These are phyloP conservation scores for Eupithecia tripunctaria DNA, from an alignment of 2,888 invertebrate species.

Conservation along the genomic window DNA sequence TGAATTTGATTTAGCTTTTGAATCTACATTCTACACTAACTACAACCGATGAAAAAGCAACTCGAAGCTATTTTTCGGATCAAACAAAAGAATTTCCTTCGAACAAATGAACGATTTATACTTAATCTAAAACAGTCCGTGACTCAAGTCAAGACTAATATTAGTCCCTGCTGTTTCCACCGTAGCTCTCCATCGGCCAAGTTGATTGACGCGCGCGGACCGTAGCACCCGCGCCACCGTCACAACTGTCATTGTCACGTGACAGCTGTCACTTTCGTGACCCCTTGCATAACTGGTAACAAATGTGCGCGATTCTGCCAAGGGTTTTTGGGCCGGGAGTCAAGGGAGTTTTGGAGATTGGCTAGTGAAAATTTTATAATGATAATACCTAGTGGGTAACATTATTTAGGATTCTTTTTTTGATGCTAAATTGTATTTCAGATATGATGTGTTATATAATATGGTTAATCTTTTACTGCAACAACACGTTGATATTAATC, in stretches of 20 bases:
- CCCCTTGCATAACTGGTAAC: constrained; percentile 51
- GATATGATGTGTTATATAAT: not conserved
- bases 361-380: constrained; percentile 22
- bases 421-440: not conserved
- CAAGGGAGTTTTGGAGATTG: constrained; percentile 26
- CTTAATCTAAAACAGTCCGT: constrained; percentile 19
- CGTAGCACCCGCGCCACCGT: constrained; percentile 55
- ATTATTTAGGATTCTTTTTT: not conserved
- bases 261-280: constrained; percentile 64
- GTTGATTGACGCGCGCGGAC: constrained; percentile 58
- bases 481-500: not conserved
- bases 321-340: constrained; percentile 35
- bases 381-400: not conserved
- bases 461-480: not conserved
- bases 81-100: constrained; percentile 18
- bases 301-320: constrained; percentile 50
- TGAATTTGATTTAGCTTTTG: not conserved
- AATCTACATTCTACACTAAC: no score
- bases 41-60: not conserved
- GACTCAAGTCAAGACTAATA: constrained; percentile 31
- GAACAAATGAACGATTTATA: constrained; percentile 18
- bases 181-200: constrained; percentile 19
- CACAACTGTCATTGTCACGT: constrained; percentile 60
- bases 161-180: constrained; percentile 30
- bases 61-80: not conserved